Evolutionary conservation across 2,797 vertebrate genomes (phyloP).

Genomic region (Eospalax fontanierii): DNA sequence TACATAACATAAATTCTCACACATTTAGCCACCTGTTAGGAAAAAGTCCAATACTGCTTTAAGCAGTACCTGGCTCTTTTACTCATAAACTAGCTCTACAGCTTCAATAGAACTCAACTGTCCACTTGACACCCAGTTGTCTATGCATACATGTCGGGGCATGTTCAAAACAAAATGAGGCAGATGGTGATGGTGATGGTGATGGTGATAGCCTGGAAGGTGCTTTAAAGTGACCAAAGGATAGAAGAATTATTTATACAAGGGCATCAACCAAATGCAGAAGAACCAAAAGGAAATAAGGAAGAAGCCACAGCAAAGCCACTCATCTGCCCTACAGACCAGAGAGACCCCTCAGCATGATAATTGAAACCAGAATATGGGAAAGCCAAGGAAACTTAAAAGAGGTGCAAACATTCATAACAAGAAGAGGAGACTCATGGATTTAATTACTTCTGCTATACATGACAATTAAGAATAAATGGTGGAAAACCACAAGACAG

Average conservation of each 20-base stretch:
- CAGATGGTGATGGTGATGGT: too few relatives aligned
- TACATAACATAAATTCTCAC: neutral
- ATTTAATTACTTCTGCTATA: constrained; percentile 89
- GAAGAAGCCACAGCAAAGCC: constrained; percentile 84
- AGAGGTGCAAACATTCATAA: constrained; percentile 87
- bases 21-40: neutral
- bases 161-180: constrained; percentile 7
- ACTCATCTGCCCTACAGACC: constrained; percentile 88
- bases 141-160: fast-evolving
- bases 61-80: neutral
- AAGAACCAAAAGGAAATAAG: constrained; percentile 15
- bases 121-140: neutral
- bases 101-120: neutral
- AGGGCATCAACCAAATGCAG: constrained; percentile 74
- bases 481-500: constrained; percentile 80
- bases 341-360: constrained; percentile 84
- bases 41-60: neutral
- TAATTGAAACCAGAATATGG: constrained; percentile 90
- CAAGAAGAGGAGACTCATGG: constrained; percentile 86
- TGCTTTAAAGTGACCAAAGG: constrained; percentile 11
- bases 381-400: constrained; percentile 86
- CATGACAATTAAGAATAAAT: constrained; percentile 82
- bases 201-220: neutral
- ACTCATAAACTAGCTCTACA: neutral
- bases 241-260: constrained; percentile 67